Base-by-base conservation (phyloP, 2,113 vertebrate species). In the Herpailurus yagouaroundi region DNA sequence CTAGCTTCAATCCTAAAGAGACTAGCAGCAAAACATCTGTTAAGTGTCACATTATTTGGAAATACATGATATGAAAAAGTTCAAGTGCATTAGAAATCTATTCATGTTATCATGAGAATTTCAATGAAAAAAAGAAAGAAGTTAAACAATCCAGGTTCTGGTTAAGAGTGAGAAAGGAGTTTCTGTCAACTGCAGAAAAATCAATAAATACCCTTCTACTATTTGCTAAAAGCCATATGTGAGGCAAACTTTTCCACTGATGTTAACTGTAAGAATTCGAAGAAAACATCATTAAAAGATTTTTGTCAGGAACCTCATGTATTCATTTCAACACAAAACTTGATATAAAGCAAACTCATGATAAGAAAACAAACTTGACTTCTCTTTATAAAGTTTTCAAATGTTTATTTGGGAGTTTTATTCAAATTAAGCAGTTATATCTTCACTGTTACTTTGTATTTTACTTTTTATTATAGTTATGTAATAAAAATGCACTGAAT, bases 161-260 rank as follows among this genome's bases (percentile, higher is more conserved):
- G 16, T 60, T 81, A 92, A 60, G 41, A 41, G 15, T 84, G 3
- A 57, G n/a, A 95, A 86, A 81, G 36, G n/a, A 50, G 14, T 88
- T 93, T 71, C 77, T 95, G 50, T 73, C 71, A 95, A 29, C 31
- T 52, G 52, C 25, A 92, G 23, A 88, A 93, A 95, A 84, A 52
- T 55, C 48, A 45, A 60, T 80, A 81, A 60, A 57, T 80, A 79
- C 8, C 21, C 14, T 83, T 64, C 36, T 82, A 38, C 45, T 27
- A 64, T 63, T 93, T 79, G 68, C 52, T 71, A 73, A 91, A 13
- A 80, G 2, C 25, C 36, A 57, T 89, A 83, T 84, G 21, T 79
- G 60, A 52, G 15, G 38, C 29, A 81, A 68, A 60, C 66, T 73
- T 97, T 68, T 64, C 64, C 36, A 50, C 57, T 66, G 71, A 91